Evolutionary conservation across 2,888 invertebrate species (phyloP).

Genomic region (Alsophila aescularia): DNA sequence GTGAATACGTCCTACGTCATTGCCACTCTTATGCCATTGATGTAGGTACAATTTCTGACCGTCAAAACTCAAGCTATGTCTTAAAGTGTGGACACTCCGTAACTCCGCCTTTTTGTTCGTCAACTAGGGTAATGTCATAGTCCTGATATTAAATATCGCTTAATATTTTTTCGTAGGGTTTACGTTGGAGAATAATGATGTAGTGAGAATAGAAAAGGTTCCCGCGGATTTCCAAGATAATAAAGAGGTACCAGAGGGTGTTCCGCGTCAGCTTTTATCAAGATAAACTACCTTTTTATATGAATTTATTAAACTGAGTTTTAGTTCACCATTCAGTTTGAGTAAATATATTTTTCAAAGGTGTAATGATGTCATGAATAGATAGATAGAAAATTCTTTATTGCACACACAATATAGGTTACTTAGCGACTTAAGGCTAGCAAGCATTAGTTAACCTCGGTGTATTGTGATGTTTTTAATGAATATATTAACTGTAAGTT

Average conservation of each 20-base stretch:
- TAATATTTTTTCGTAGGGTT: constrained; percentile 39
- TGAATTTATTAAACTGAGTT: constrained; percentile 30
- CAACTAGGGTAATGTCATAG: constrained; percentile 39
- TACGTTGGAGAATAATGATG: constrained; percentile 38
- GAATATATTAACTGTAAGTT: no score
- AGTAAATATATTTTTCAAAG: no score
- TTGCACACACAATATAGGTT: constrained; percentile 1
- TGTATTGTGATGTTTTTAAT: no score
- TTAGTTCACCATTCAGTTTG: constrained; percentile 9
- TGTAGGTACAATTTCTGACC: background rate
- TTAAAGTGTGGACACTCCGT: background rate
- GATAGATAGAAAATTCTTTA: background rate
- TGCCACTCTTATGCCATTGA: no score
- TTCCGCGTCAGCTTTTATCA: constrained; percentile 39
- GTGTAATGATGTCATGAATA: no score
- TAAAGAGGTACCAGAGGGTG: constrained; percentile 36
- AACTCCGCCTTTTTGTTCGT: constrained; percentile 40
- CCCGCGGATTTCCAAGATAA: constrained; percentile 37
- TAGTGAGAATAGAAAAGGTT: constrained; percentile 39
- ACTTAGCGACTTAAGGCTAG: no score
- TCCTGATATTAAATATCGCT: constrained; percentile 43
- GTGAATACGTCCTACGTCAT: no score
- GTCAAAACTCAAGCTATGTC: background rate
- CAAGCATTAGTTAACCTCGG: no score
- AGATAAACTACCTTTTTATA: constrained; percentile 37